Conservation (phyloP, 2,888 invertebrate genomes). For the Autographa pulchrina region DNA sequence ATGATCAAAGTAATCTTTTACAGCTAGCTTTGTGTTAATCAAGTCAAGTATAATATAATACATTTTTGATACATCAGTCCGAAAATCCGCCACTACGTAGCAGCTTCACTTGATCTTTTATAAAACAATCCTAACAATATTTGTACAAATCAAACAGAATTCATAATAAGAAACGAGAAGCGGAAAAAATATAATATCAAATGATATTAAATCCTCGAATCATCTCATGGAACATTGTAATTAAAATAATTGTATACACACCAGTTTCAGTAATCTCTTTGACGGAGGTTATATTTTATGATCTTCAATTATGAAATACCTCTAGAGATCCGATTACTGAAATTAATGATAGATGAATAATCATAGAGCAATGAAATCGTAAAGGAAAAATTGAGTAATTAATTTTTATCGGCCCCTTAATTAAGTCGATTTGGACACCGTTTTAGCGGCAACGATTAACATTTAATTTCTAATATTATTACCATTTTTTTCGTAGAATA, state of each 20-base stretch:
- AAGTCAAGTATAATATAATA: neutral
- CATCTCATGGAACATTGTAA: conserved; percentile 36
- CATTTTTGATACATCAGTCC: neutral
- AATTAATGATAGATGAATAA: conserved; percentile 62
- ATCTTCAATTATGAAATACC: conserved; percentile 57
- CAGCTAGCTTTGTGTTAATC: neutral
- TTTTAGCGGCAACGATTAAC: conserved; percentile 56
- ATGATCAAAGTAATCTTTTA: neutral
- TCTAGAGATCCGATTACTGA: conserved; percentile 59
- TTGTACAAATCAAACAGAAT: neutral
- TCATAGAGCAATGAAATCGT: conserved; percentile 55
- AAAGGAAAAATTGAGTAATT: conserved; percentile 60
- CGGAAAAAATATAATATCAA: conserved; percentile 4
- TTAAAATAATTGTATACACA: conserved; percentile 49
- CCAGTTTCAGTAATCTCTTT: conserved; percentile 59
- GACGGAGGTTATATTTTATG: conserved; percentile 48
- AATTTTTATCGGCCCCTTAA: conserved; percentile 60
- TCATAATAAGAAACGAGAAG: conserved; percentile 9
- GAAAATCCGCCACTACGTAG: neutral
- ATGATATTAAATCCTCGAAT: conserved; percentile 26
- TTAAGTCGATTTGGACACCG: conserved; percentile 58
- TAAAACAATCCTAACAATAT: neutral
- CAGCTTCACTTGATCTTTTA: neutral
- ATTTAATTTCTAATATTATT: conserved; percentile 53
- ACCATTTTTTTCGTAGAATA: conserved; percentile 36